Evolutionary conservation across 2,113 vertebrate genomes (phyloP).

Genomic region (Plotosus lineatus): DNA sequence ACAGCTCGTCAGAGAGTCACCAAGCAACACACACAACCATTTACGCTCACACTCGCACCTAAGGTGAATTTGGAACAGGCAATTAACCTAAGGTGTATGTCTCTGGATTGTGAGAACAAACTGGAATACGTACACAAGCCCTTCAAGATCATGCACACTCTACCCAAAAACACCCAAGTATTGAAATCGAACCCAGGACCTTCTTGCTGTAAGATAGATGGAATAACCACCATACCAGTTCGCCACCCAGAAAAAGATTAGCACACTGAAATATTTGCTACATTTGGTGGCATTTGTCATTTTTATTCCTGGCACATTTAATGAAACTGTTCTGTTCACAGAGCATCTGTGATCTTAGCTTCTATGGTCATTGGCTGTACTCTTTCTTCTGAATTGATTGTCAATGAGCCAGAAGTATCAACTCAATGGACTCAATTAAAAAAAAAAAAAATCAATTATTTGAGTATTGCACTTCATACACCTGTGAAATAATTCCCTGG

Average conservation of each 20-base stretch:
- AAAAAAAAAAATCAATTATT: background rate
- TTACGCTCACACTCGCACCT: no score
- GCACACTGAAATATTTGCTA: background rate
- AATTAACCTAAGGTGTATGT: no score
- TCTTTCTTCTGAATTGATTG: slow-evolving; percentile 3
- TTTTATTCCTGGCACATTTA: background rate
- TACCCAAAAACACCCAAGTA: no score
- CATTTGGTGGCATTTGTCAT: background rate
- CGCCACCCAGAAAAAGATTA: background rate
- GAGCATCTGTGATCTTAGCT: background rate
- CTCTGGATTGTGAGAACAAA: no score
- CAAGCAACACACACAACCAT: no score
- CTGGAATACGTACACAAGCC: no score
- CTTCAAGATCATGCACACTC: no score
- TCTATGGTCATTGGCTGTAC: background rate
- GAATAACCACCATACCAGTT: no score
- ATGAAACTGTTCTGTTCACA: background rate
- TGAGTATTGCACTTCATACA: background rate
- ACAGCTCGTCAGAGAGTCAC: no score
- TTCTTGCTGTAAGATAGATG: no score
- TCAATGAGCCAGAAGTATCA: slow-evolving; percentile 3
- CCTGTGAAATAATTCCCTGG: background rate
- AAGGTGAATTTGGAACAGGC: no score
- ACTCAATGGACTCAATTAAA: background rate
- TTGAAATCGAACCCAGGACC: no score